phyloP scores from a whole-genome alignment of 2,888 invertebrate genomes.

The Synanthedon tipuliformis region DNA sequence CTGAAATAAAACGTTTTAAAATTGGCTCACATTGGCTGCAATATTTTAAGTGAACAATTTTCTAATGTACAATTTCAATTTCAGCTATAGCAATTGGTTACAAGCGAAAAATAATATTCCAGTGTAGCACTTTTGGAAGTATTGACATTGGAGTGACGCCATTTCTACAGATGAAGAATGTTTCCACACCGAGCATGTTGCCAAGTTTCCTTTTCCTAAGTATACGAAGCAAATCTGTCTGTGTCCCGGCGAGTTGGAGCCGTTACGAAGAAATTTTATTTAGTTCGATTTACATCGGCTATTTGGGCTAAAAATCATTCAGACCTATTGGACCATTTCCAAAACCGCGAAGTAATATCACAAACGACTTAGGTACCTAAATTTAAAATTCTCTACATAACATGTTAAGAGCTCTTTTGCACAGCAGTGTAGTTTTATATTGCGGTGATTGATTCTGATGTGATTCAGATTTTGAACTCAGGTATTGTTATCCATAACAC shows the following conservation, averaged over 20 bases:
- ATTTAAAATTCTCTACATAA: no score
- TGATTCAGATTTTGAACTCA: no score
- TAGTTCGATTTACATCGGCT: conserved; percentile 9
- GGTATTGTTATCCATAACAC: no score
- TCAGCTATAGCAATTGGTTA: conserved; percentile 7
- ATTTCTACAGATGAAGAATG: conserved; percentile 29
- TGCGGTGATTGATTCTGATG: no score
- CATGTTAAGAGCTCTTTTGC: no score
- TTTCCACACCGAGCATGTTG: conserved; percentile 21
- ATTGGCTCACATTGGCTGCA: no score
- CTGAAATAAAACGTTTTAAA: no score
- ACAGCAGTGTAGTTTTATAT: no score
- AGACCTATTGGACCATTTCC: neutral
- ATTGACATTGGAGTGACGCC: conserved; percentile 21
- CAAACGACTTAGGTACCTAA: no score
- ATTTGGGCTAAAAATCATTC: neutral
- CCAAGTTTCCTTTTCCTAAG: conserved; percentile 25
- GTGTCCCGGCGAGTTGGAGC: conserved; percentile 34
- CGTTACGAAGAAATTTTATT: conserved; percentile 30
- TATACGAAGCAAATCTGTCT: conserved; percentile 31
- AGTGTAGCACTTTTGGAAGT: conserved; percentile 9
- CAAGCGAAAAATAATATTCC: conserved; percentile 6
- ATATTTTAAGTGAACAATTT: conserved; percentile 4
- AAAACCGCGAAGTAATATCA: neutral
- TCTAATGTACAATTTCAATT: conserved; percentile 4